These are phyloP conservation scores for Drosophila asahinai DNA, from an alignment of 1,140 invertebrate species.

Conservation along the genomic window DNA sequence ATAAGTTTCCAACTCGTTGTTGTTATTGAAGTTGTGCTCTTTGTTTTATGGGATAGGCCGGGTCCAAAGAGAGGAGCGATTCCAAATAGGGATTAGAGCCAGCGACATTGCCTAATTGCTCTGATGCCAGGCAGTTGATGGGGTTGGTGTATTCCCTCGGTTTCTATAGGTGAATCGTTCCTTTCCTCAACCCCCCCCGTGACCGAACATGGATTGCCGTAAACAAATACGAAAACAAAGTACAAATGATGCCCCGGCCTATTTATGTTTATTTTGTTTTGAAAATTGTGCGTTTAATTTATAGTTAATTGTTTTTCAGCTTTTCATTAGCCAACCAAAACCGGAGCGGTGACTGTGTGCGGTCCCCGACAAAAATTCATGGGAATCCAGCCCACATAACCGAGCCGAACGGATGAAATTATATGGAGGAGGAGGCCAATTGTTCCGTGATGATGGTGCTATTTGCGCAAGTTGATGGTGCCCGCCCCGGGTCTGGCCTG, in stretches of 20 bases:
- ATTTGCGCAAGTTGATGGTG: constrained; percentile 73
- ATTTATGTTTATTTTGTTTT: constrained; percentile 83
- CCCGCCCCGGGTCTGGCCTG: constrained; percentile 20
- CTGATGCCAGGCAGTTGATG: constrained; percentile 2
- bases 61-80: constrained; percentile 11
- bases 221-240: constrained; percentile 68
- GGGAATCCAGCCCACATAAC: constrained; percentile 52
- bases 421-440: constrained; percentile 45
- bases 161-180: constrained; percentile 56
- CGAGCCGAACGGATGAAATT: constrained; percentile 32
- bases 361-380: constrained; percentile 66
- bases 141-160: not conserved
- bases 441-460: constrained; percentile 73
- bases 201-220: constrained; percentile 24
- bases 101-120: constrained; percentile 75
- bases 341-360: constrained; percentile 72
- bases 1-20: constrained; percentile 39
- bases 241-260: constrained; percentile 65
- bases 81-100: constrained; percentile 35
- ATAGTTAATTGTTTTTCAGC: constrained; percentile 81
- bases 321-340: constrained; percentile 77
- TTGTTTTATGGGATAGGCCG: constrained; percentile 62
- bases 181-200: constrained; percentile 16
- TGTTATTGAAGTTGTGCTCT: constrained; percentile 69
- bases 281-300: constrained; percentile 83